phyloP scores from a whole-genome alignment of 2,113 vertebrate genomes.

The Brachirus orientalis region DNA sequence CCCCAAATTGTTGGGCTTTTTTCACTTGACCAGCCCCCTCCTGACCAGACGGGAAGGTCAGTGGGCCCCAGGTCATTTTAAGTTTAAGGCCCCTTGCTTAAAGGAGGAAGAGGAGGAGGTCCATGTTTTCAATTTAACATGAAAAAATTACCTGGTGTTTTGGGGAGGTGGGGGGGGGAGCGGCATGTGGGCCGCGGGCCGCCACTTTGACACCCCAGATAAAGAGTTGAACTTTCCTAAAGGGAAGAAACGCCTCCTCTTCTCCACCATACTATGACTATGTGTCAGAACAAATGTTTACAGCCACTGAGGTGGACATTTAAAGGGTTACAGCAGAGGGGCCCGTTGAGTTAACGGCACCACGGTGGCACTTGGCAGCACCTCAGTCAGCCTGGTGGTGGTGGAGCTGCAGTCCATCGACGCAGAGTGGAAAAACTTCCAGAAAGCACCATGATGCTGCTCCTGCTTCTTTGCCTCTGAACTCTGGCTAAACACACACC shows the following conservation, averaged over 20 bases:
- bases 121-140: no score
- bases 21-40: no score
- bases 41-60: no score
- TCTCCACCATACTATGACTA: slow-evolving; percentile 24
- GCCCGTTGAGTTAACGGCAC: slow-evolving; percentile 33
- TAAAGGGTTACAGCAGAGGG: not conserved
- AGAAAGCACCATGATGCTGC: slow-evolving; percentile 48
- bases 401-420: slow-evolving; percentile 20
- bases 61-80: no score
- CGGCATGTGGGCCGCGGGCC: no score
- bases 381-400: not conserved
- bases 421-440: slow-evolving; percentile 58
- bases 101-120: no score
- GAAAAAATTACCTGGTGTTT: no score
- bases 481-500: slow-evolving; percentile 3
- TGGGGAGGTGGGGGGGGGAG: no score
- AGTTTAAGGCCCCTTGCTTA: no score
- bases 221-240: slow-evolving; percentile 32
- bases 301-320: not conserved
- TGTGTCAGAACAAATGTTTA: slow-evolving; percentile 68
- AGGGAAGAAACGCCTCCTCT: not conserved
- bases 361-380: slow-evolving; percentile 26
- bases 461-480: slow-evolving; percentile 14
- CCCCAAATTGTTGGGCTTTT: no score
- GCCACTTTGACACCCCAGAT: not conserved